A percentile compares a stretch with the other conserved stretches of the same genome.
Evolutionary conservation across 2,113 vertebrate genomes (phyloP).

Genomic region (Smithornis capensis): DNA sequence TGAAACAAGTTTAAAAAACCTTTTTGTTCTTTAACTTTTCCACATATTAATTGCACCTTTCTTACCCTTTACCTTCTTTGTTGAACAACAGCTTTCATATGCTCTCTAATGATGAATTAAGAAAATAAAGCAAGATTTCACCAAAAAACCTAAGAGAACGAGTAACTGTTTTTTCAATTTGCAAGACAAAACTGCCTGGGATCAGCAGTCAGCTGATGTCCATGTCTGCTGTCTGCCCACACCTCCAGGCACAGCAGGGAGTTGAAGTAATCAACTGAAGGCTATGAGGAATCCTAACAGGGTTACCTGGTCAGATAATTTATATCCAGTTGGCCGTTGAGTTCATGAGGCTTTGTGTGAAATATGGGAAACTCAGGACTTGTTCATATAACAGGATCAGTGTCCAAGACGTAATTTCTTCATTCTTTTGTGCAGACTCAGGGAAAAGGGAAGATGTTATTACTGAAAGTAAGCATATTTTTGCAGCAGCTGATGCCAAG

Average conservation of each 20-base stretch:
- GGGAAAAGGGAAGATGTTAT: neutral
- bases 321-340: neutral
- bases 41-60: neutral
- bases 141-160: neutral
- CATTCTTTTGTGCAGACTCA: neutral
- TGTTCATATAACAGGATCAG: neutral
- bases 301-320: neutral
- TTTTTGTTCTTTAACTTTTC: neutral
- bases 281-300: neutral
- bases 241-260: neutral
- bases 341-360: neutral
- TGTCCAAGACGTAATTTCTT: neutral
- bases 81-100: neutral
- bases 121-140: neutral
- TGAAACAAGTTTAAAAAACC: neutral
- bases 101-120: neutral
- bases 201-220: neutral
- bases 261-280: neutral
- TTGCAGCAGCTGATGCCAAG: neutral
- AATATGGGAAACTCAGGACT: neutral
- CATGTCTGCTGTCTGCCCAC: neutral
- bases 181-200: neutral
- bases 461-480: neutral
- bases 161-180: neutral
- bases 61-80: neutral